Percentiles rank a stretch among this genome's conserved stretches.
phyloP scores from a whole-genome alignment of 2,797 vertebrate species.

The Lacerta viridis region DNA sequence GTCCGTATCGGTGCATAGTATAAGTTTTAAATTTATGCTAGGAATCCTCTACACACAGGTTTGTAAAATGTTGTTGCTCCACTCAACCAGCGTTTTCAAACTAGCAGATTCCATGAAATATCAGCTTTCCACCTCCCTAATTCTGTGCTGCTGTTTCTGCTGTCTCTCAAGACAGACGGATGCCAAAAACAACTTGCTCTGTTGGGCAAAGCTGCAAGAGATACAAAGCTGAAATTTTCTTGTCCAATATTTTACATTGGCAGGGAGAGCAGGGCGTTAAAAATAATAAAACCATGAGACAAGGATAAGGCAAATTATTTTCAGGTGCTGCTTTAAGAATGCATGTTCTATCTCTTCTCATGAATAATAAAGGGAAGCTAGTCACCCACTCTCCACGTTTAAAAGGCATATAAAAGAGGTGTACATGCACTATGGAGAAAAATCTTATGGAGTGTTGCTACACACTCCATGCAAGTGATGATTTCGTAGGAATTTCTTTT shows the following conservation, averaged over 20 bases:
- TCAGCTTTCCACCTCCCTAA: not conserved
- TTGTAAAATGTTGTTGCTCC: not conserved
- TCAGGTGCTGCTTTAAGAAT: not conserved
- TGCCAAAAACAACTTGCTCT: not conserved
- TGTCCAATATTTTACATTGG: not conserved
- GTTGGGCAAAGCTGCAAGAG: not conserved
- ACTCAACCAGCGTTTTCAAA: not conserved
- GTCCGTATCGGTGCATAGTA: not conserved
- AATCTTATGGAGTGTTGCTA: not conserved
- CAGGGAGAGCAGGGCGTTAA: not conserved
- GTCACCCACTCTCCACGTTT: not conserved
- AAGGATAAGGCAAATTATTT: not conserved
- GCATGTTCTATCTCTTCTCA: not conserved
- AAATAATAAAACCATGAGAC: not conserved
- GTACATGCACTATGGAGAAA: not conserved
- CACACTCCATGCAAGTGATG: not conserved
- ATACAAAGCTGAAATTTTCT: not conserved
- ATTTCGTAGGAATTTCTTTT: not conserved
- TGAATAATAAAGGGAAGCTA: constrained; percentile 9
- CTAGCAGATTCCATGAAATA: not conserved
- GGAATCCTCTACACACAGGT: not conserved
- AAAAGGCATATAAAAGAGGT: not conserved
- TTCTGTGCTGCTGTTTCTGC: not conserved
- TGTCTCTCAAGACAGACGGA: too few species aligned
- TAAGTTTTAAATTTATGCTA: not conserved